Base-by-base conservation (phyloP, 2,113 vertebrate genomes). In the Blennius ocellaris region DNA sequence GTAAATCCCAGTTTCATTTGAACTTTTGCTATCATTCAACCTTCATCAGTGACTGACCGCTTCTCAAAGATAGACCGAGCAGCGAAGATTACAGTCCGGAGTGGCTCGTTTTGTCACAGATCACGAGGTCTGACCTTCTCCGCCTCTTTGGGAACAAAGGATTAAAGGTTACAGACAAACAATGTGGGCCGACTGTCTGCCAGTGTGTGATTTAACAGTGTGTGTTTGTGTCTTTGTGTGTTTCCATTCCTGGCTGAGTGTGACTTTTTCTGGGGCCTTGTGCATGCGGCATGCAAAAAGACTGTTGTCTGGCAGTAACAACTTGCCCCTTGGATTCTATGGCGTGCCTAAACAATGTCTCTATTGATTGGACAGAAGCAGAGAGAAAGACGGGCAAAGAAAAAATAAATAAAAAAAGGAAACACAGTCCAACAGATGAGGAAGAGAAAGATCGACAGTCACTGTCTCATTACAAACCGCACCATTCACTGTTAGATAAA, bases 151-250 rank as follows among this genome's bases (percentile, higher is more conserved):
- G 37, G 77, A 82, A 89, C 84, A 84, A 81, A 82, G 36, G 71
- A 80, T 80, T 77, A 82, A 87, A 86, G 83, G 77, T 85, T 62
- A 84, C 65, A 54, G 69, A 78, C 69, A 73, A 71, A 80, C 73
- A 81, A 48, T 52, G 83, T 87, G 80, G 83, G 69, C 73, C 21
- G 80, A 39, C 57, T 66, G 82, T 84, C 85, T 78, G 76, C 64
- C 49, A 17, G 62, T 30, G 48, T 72, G 70, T 65, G 72, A 53
- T 71, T 53, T 66, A 57, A 48, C 40, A 67, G 52, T 59, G 73
- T 69, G 80, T 45, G 40, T 56, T 30, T 76, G 36, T 80, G 69
- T 57, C 54, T 83, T 67, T 80, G 55, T 62, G 64, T 75, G 21
- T 76, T 57, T 62, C 51, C 56, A 73, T 17, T 60, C 64, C 38